Conservation (phyloP, 2,113 vertebrate genomes). For the Gopherus evgoodei region DNA sequence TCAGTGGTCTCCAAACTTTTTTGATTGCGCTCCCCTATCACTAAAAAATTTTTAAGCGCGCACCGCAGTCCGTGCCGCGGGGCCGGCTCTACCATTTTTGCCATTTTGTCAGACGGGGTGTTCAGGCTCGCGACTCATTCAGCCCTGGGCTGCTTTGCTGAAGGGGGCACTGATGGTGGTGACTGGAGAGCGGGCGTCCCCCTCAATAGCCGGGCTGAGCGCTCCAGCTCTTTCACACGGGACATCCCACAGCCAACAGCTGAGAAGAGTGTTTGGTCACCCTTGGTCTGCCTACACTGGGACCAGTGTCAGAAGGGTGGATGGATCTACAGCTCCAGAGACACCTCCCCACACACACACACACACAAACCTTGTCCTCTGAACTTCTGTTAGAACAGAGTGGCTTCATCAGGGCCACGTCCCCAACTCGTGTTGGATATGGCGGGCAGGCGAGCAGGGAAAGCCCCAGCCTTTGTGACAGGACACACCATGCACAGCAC, state of each 20-base stretch:
- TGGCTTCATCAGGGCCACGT: no score
- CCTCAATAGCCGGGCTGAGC: no score
- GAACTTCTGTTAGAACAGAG: no score
- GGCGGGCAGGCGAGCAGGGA: background rate
- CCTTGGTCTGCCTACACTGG: background rate
- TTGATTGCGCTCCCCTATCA: no score
- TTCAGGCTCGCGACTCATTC: background rate
- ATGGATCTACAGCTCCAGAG: background rate
- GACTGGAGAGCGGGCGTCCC: no score
- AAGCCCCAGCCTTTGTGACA: background rate
- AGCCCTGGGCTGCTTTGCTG: background rate
- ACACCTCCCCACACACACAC: no score
- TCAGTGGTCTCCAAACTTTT: no score
- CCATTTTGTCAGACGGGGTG: background rate
- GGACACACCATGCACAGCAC: background rate
- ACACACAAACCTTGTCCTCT: background rate
- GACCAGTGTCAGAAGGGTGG: background rate
- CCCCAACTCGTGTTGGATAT: background rate
- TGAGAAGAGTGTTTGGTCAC: background rate
- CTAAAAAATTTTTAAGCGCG: no score
- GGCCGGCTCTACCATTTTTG: no score
- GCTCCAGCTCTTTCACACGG: no score
- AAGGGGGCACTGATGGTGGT: no score
- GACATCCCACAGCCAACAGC: background rate
- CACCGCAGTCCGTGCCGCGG: no score